Percentiles rank a stretch among this genome's conserved stretches.
These are phyloP conservation scores for Phaedon cochleariae DNA, from an alignment of 2,888 invertebrate genomes.

Conservation along the genomic window DNA sequence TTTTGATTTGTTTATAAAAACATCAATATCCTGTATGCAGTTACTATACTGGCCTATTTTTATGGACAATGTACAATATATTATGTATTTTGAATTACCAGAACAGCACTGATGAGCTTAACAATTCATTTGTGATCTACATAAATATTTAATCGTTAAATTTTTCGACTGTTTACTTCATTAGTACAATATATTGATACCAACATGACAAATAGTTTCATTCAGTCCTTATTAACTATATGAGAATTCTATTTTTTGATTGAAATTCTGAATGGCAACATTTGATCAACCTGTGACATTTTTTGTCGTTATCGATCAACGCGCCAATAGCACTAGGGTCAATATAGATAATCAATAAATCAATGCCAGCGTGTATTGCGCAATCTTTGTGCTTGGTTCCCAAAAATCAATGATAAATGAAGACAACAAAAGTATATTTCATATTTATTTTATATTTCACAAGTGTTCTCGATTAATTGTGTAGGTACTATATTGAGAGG, in stretches of 20 bases:
- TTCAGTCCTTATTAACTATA: neutral
- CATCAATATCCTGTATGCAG: slow-evolving; percentile 20
- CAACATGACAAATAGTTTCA: neutral
- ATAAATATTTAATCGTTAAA: slow-evolving; percentile 39
- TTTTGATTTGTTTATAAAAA: slow-evolving; percentile 1
- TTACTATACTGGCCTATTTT: slow-evolving; percentile 31
- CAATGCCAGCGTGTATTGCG: no score
- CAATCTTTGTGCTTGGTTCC: no score
- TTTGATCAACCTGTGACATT: no score
- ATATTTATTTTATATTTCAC: slow-evolving; percentile 60
- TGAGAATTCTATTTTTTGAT: no score
- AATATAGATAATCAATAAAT: neutral
- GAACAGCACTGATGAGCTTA: slow-evolving; percentile 34
- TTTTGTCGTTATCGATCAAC: neutral
- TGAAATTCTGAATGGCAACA: no score
- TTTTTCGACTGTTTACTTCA: slow-evolving; percentile 37
- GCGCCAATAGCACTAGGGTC: neutral
- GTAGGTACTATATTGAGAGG: slow-evolving; percentile 56
- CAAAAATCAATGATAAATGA: slow-evolving; percentile 48
- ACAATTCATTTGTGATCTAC: slow-evolving; percentile 38
- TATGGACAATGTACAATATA: neutral
- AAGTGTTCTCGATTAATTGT: slow-evolving; percentile 62
- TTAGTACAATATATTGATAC: slow-evolving; percentile 36
- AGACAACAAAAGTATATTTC: slow-evolving; percentile 56
- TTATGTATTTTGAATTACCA: neutral